Base-by-base conservation (phyloP, 2,888 invertebrate genomes). In the Tinea pellionella region DNA sequence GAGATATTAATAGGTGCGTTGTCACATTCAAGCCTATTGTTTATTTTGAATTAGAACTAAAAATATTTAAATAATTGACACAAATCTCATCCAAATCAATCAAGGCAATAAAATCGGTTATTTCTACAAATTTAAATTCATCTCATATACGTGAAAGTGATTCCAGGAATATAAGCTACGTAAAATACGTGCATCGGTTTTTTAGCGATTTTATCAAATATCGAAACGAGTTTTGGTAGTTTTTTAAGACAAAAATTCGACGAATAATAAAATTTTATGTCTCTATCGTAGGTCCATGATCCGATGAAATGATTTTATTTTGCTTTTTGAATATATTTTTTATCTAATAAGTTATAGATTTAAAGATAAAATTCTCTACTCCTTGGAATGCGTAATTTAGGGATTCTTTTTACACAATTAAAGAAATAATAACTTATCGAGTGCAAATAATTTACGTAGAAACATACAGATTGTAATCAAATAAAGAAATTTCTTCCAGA, bases 211-310 rank as follows among this genome's bases (percentile, higher is more conserved):
- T 71, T 72, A 72, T 73, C 72, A 67, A 29, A 70, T 70, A 69
- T 68, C 67, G 63, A 68, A 72, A 70, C 72, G 65, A 65, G 73
- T 73, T 43, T 47, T 29, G 47, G 58, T 59, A 70, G 66, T 66
- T 65, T 71, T 47, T 37, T 67, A 71, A 72, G 64, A 62, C 64
- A 64, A 62, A 63, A 65, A 67, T 76, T 75, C 76, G 73, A 66
- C 65, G 76, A 75, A 76, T 68, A 67, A 70, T 75, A 73, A 76
- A 75, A 76, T 76, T 75, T 74, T 75, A 76, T 74, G 74, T 72
- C 76, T 76, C 65, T 68, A 75, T 76, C 70, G 13, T 16, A 24
- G 47, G 24, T 24, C 24, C 53, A 53, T 24, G 24, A 53, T 53
- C 53, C 19, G 24, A 18, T 37, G 18, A 16, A 47, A 47, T 11